Base-by-base conservation (phyloP, 2,888 invertebrate genomes). In the Limenitis camilla region DNA sequence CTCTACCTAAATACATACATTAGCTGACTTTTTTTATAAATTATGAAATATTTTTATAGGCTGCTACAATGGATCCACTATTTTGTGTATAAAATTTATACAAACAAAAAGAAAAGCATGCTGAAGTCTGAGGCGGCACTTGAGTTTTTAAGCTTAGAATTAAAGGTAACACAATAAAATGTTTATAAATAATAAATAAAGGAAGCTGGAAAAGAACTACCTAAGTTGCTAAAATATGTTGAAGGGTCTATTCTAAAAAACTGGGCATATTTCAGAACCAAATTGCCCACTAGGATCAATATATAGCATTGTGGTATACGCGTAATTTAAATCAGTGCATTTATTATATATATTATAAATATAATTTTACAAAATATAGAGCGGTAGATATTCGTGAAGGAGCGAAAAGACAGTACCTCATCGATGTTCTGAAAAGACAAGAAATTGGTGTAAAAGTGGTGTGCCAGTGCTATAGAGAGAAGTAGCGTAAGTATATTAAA, bases 401-500 rank as follows among this genome's bases (percentile, higher is more conserved):
- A 74, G 76, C 77, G 74, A 74, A 78, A 69, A 67, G 76, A 81
- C 85, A 87, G 84, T 89, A 89, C 89, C 89, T 89, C 89, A 83
- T 79, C 81, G 85, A 86, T 78, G 84, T 81, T 88, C 89, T 89
- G 89, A 89, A 89, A 89, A 89, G 81, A 88, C 70, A 88, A 88
- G 84, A 88, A 83, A 87, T 75, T 78, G 78, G 76, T 70, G 84
- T 86, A 71, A 86, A 71, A 72, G 71, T 65, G 63, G 78, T 83
- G 78, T 83, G 85, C 78, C 68, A 65, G 80, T 81, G 83, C 67
- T 60, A 62, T 54, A 63, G 52, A 55, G 40, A 42, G 53, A 45
- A 41, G 38, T 43, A 51, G 50, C 43, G 38, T 40, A 32, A 38
- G 30, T 41, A 28, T n/a, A n/a, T n/a, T n/a, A n/a, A n/a, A n/a